phyloP scores from a whole-genome alignment of 2,797 vertebrate species.

The Euthynnus affinis region DNA sequence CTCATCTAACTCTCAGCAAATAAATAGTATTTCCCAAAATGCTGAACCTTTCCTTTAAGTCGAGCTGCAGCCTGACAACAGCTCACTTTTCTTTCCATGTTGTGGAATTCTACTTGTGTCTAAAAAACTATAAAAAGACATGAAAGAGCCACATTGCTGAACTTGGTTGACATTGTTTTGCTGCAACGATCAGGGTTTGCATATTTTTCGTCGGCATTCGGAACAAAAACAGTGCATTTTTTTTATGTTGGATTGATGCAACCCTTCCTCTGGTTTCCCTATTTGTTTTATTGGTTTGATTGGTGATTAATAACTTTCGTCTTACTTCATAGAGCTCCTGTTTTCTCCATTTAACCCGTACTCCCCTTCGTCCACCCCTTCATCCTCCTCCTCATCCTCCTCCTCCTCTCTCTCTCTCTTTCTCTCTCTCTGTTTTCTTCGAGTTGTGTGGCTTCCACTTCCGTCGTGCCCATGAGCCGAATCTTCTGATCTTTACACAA shows the following conservation, averaged over 20 bases:
- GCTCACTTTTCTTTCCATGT: too few species aligned
- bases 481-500: constrained; percentile 88
- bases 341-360: constrained; percentile 31
- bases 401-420: not conserved
- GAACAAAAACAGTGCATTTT: not conserved
- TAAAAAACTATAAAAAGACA: too few species aligned
- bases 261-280: not conserved
- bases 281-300: not conserved
- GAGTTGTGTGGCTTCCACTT: constrained; percentile 85
- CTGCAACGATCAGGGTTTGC: too few species aligned
- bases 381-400: constrained; percentile 39
- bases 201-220: too few species aligned
- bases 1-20: too few species aligned
- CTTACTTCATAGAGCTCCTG: constrained; percentile 23
- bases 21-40: too few species aligned
- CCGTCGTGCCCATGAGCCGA: constrained; percentile 83
- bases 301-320: constrained; percentile 2
- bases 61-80: too few species aligned
- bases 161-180: too few species aligned
- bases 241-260: not conserved
- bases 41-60: too few species aligned
- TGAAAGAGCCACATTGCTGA: too few species aligned
- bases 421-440: constrained; percentile 48
- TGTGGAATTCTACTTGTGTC: too few species aligned
- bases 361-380: constrained; percentile 32